Evolutionary conservation across 2,888 invertebrate species (phyloP), one percentile per base, ranked within the genome.

Genomic region (Drosophila affinis): DNA sequence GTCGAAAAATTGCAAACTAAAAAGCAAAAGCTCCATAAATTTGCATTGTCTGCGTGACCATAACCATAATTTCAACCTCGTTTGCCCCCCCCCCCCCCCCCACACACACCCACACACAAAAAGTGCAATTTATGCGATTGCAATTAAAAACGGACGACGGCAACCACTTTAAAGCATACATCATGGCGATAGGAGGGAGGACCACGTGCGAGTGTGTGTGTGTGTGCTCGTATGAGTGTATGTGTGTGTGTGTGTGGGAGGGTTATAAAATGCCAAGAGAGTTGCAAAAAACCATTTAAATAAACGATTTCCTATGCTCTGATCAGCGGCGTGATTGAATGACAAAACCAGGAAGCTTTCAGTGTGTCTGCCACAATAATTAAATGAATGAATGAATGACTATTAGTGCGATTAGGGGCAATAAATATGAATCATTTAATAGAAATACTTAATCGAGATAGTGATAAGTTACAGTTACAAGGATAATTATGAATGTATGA

Each of bases 41-140:
- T 69, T 57, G 49, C 62, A 61, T 73, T 57, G 67, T 67, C 55
- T 68, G 65, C 51, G 60, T 61, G 62, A 39, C 73, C 71, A 74
- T 68, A 76, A 73, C 73, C 68, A 75, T 77, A 81, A 79, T 76
- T 81, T 70, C 67, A 18, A 3, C 4, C 24, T 24, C 27, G 27
- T 7, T 6, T 27, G n/a, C n/a, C 29, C 65, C 63, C 68, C 63
- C 27, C 68, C 44, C 61, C 72, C 61, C 56, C 63, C 84, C 58
- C n/a, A 21, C 6, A 18, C 67, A 69, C 74, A 81, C 84, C 56
- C n/a, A 21, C 7, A 18, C 67, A 69, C 74, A 81, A 85, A 77
- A 74, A 70, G 75, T 57, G 79, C 74, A 78, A 85, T 82, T 82
- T 85, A 82, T 81, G 76, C 76, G 72, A 76, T 75, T 76, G 82